Percentiles rank a stretch among this genome's conserved stretches.
Conservation (phyloP, 2,113 vertebrate genomes). For the Morone chrysops region DNA sequence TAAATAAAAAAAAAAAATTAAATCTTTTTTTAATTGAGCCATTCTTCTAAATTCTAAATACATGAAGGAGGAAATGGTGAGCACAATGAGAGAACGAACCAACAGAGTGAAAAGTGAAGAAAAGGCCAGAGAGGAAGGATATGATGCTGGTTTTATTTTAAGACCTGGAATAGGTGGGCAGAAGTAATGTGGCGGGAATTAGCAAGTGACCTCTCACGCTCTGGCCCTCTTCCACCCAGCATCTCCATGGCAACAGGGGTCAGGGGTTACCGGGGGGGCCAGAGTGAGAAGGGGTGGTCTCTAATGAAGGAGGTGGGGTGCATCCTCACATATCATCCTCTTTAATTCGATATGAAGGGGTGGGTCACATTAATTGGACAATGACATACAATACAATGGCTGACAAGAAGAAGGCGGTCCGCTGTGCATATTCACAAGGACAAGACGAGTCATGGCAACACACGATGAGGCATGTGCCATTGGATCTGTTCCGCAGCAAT, state of each 20-base stretch:
- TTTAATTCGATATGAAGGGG: conserved; percentile 58
- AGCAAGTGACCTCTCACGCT: conserved; percentile 41
- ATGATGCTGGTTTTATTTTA: conserved; percentile 41
- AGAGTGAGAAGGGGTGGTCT: conserved; percentile 5
- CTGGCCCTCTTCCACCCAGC: conserved; percentile 18
- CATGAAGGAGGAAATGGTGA: neutral
- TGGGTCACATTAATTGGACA: conserved; percentile 59
- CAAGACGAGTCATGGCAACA: conserved; percentile 2
- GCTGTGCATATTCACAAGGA: conserved; percentile 30
- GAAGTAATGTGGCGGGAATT: conserved; percentile 36
- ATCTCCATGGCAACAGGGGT: conserved; percentile 55
- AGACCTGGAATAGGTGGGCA: conserved; percentile 33
- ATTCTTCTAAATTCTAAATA: neutral
- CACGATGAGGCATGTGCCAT: neutral
- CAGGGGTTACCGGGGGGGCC: conserved; percentile 29
- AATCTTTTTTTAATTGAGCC: neutral
- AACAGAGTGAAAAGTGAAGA: neutral
- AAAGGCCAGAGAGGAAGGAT: conserved; percentile 8
- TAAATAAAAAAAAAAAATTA: too few species aligned
- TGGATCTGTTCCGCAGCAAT: neutral
- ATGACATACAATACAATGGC: conserved; percentile 43
- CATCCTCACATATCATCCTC: conserved; percentile 29
- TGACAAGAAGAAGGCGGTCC: conserved; percentile 42
- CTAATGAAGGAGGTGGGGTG: conserved; percentile 36
- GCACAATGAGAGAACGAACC: neutral